Base-by-base conservation (phyloP, 2,888 invertebrate species). In the Zygogramma bicolorata region DNA sequence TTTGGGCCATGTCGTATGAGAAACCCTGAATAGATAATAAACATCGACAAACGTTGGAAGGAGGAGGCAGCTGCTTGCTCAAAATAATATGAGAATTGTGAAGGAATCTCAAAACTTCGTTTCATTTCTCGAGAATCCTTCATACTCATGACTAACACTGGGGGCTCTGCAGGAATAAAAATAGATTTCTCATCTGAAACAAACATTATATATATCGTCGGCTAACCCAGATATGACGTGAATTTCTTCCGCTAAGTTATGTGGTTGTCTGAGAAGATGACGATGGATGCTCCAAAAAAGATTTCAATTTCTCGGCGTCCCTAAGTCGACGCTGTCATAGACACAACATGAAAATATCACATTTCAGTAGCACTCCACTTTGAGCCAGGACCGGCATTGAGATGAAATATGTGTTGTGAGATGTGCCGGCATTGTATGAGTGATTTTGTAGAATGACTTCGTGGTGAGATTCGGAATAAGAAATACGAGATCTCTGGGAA, bases 251-350 rank as follows among this genome's bases (percentile, higher is more conserved):
- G n/a, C 13, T 53, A n/a, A 53, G 53, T 53, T 25, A 53, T 53
- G 53, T 27, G 53, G 53, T 53, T 53, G 53, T 53, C 53, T 25
- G 15, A 27, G 15, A 25, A 53, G 8, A 53, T 53, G 53, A 53
- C 53, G 53, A 53, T 27, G n/a, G 53, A 53, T 53, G 25, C 53
- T 25, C 25, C 53, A 53, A 53, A 53, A 53, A 53, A 53, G 53
- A 53, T 53, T 53, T 53, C 53, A 53, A 53, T 53, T 53, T 53
- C 53, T 53, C 10, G 53, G 53, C 25, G 27, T 25, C 53, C 25
- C 25, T n/a, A 53, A 22, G 27, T 53, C 53, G 53, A 53, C 53
- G 53, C 53, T 53, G 53, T 53, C 53, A 53, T 27, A 53, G 53
- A 53, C 53, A 53, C 53, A 53, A 53, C 27, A 25, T 27, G 53